Conservation (phyloP, 2,113 vertebrate genomes). For the Nothobranchius kuhntae region DNA sequence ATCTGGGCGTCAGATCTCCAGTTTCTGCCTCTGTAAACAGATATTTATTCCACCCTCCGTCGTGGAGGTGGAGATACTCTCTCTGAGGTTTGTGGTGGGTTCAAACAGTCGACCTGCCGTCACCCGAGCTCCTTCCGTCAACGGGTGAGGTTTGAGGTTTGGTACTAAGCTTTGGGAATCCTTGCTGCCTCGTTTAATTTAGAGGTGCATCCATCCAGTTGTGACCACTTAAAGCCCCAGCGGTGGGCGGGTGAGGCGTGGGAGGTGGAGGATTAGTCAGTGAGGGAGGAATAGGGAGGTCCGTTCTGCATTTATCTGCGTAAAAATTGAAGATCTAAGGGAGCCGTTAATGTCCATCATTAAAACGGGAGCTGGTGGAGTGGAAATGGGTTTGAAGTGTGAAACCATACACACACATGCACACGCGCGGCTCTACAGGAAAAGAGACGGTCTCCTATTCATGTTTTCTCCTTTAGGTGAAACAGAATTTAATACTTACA, state of each 20-base stretch:
- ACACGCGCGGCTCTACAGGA: neutral
- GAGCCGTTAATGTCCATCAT: conserved; percentile 44
- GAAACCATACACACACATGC: conserved; percentile 4
- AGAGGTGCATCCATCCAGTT: conserved; percentile 14
- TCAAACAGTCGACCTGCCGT: neutral
- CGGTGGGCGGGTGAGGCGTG: neutral
- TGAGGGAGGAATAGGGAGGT: conserved; percentile 4
- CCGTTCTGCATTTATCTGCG: conserved; percentile 50
- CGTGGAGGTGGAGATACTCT: conserved; percentile 12
- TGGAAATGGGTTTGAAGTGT: conserved; percentile 50
- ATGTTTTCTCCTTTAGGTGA: no score
- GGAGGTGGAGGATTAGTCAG: conserved; percentile 22
- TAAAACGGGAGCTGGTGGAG: conserved; percentile 45
- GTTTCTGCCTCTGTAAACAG: conserved; percentile 1
- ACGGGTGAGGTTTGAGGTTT: conserved; percentile 26
- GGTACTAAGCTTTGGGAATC: neutral
- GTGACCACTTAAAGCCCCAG: conserved; percentile 6
- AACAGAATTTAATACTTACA: no score
- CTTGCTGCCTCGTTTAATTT: conserved; percentile 23
- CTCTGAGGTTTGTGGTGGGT: conserved; percentile 21
- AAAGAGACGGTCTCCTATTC: no score
- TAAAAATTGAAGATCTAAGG: conserved; percentile 56
- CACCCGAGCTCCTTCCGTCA: conserved; percentile 13
- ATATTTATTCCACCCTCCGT: neutral
- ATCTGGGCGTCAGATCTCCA: neutral